Evolutionary conservation across 2,888 invertebrate species (phyloP).

Genomic region (Sisyra terminalis): DNA sequence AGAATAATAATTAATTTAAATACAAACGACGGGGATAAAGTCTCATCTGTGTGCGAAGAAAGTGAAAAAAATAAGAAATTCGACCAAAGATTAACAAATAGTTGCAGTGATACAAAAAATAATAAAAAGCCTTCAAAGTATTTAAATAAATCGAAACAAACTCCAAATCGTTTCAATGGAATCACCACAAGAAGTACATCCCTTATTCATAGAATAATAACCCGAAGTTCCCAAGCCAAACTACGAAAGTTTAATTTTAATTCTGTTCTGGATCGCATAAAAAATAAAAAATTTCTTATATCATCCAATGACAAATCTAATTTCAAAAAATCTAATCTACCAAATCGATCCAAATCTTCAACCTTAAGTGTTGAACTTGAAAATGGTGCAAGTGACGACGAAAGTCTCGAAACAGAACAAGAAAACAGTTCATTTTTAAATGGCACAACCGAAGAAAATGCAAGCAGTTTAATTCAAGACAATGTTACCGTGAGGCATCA

Average conservation of each 20-base stretch:
- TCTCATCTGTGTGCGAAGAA: not conserved
- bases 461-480: no score
- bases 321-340: no score
- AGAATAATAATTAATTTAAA: not conserved
- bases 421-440: no score
- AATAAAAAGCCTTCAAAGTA: not conserved
- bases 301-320: no score
- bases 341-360: no score
- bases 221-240: constrained; percentile 5
- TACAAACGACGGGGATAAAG: not conserved
- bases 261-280: not conserved
- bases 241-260: constrained; percentile 6
- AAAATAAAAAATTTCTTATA: constrained; percentile 1
- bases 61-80: not conserved
- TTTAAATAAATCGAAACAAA: not conserved
- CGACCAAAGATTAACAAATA: not conserved
- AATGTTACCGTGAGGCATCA: no score
- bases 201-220: constrained; percentile 4
- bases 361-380: no score
- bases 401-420: no score
- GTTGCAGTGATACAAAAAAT: not conserved
- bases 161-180: constrained; percentile 1
- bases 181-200: not conserved
- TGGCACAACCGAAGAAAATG: no score
- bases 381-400: no score